Conservation (phyloP, 2,113 vertebrate species). For the Neodon shergylaensis region DNA sequence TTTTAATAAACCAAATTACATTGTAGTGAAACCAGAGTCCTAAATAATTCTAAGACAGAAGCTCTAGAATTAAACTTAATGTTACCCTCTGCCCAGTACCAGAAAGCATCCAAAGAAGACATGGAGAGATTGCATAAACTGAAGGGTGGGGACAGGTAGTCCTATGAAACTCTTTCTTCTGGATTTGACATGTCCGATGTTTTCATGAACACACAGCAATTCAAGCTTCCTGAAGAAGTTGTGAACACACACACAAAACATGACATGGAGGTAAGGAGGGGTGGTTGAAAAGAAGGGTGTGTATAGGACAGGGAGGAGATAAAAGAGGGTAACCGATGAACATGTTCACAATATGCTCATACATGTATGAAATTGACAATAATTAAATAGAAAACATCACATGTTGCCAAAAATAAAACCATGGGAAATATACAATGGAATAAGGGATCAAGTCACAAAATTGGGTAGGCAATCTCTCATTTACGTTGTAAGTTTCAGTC, state of each 20-base stretch:
- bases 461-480: not conserved
- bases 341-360: not conserved
- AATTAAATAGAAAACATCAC: not conserved
- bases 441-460: not conserved
- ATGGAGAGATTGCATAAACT: not conserved
- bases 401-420: not conserved
- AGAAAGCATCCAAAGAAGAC: not conserved
- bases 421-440: not conserved
- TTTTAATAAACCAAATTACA: not conserved
- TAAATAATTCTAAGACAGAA: not conserved
- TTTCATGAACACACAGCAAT: not conserved
- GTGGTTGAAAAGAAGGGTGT: not conserved
- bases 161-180: not conserved
- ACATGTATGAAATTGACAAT: not conserved
- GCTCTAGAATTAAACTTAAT: slow-evolving; percentile 24
- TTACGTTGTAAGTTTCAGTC: not conserved
- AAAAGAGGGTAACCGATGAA: not conserved
- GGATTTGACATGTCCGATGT: not conserved
- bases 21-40: not conserved
- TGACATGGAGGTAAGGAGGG: not conserved
- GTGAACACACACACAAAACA: not conserved
- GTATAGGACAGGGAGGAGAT: too few relatives aligned
- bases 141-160: not conserved
- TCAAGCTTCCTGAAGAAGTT: not conserved
- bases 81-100: not conserved